Base-by-base conservation (phyloP, 2,888 invertebrate genomes). In the Schrankia costaestrigalis region DNA sequence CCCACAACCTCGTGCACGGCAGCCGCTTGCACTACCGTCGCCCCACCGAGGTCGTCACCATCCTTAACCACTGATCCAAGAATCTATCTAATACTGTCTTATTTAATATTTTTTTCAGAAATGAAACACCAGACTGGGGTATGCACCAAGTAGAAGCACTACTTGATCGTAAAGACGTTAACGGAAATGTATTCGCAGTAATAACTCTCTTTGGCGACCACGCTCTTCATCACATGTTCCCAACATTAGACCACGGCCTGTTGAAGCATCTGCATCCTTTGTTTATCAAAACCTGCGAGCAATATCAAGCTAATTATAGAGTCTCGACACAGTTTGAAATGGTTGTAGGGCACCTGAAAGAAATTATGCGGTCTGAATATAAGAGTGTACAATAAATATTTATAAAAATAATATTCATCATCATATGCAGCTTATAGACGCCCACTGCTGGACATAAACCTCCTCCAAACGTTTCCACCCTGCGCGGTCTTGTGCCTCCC, bases 131-230 rank as follows among this genome's bases (percentile, higher is more conserved):
- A 7, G 95, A 95, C 62, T 95, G 95, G 94, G 95, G 95, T 1
- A 77, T 95, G 15, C 90, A 91, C 53, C 93, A 95, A 71, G 62
- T 95, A 27, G 93, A 95, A 64, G 91, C 95, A 0, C 92, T 94
- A 0, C 90, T 93, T 60, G 95, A 94, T 63, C 89, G 95, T 18
- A 83, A 82, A 2, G 92, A 93, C 38, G 85, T 94, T 15, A 91
- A 91, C 28, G 89, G 90, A 3, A 91, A 89, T 6, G 81, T 90
- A 15, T 92, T 94, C 61, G 75, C 91, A 35, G 90, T 91, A 3
- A 71, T 95, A 55, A 92, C 93, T 0, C 90, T 91, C 59, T 95
- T 94, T 52, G 95, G 95, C 0, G 91, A 94, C 36, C 95, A 96
- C 61, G 84, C 90, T 0, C 78, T 95, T 3, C 95, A 96, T 67